Conservation (phyloP, 2,797 vertebrate genomes). For the Aldrovandia affinis region DNA sequence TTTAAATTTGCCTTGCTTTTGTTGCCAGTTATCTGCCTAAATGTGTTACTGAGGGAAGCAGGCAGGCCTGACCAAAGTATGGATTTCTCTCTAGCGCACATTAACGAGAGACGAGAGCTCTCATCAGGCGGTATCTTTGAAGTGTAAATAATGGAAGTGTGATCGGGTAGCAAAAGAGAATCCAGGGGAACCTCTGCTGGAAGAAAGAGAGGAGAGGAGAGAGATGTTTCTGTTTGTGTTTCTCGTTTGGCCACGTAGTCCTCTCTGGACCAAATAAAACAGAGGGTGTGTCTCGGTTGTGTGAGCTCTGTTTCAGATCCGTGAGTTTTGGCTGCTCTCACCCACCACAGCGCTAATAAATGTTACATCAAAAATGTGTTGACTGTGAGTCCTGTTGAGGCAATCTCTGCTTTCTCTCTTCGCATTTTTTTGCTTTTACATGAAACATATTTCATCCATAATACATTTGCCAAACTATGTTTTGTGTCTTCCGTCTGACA, state of each 20-base stretch:
- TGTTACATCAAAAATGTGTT: constrained; percentile 62
- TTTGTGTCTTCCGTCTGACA: constrained; percentile 46
- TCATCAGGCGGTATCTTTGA: constrained; percentile 71
- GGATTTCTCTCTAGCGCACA: constrained; percentile 67
- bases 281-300: constrained; percentile 59
- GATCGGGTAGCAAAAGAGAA: constrained; percentile 69
- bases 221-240: constrained; percentile 65
- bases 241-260: constrained; percentile 69
- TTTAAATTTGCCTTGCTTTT: not conserved
- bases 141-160: constrained; percentile 76
- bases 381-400: constrained; percentile 38
- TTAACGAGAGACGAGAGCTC: constrained; percentile 71
- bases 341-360: constrained; percentile 69
- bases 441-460: constrained; percentile 54
- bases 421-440: constrained; percentile 34
- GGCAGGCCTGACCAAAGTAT: constrained; percentile 74
- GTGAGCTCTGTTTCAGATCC: constrained; percentile 76
- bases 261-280: constrained; percentile 67
- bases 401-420: constrained; percentile 39
- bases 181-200: constrained; percentile 62
- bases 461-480: constrained; percentile 43
- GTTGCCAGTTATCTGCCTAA: constrained; percentile 73
- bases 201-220: constrained; percentile 63
- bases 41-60: constrained; percentile 80
- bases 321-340: constrained; percentile 56